A percentile compares a stretch with the other conserved stretches of the same genome.
These are phyloP conservation scores for Glaucomys volans DNA, from an alignment of 2,113 vertebrate species.

Conservation along the genomic window DNA sequence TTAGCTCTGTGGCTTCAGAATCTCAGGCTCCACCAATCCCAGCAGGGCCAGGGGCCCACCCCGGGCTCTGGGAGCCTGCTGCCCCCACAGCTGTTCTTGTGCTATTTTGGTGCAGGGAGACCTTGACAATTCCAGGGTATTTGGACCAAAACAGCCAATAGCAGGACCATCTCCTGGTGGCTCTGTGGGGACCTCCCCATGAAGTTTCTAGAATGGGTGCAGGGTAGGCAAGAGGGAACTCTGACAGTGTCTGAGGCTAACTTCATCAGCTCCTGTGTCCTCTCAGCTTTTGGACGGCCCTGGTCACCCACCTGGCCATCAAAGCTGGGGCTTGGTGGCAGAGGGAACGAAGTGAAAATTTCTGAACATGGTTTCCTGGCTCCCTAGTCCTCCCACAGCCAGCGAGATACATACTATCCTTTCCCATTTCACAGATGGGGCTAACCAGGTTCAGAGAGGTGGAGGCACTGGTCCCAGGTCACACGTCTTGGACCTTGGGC, in stretches of 20 bases:
- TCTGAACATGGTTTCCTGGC: not conserved
- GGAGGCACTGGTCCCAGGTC: not conserved
- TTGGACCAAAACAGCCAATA: slow-evolving; percentile 57
- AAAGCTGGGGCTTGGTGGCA: not conserved
- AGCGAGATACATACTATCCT: not conserved
- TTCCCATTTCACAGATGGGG: not conserved
- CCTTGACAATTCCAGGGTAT: slow-evolving; percentile 46
- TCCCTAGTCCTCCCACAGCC: not conserved
- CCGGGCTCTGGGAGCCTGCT: slow-evolving; percentile 4
- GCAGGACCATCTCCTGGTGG: not conserved
- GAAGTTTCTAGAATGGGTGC: not conserved
- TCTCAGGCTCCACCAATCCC: not conserved
- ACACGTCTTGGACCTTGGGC: not conserved
- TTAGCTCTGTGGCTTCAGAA: slow-evolving; percentile 49
- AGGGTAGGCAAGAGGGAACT: not conserved
- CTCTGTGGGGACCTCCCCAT: not conserved
- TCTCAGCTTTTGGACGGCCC: not conserved
- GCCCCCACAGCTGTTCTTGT: slow-evolving; percentile 62
- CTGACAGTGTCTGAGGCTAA: not conserved
- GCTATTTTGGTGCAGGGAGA: slow-evolving; percentile 71
- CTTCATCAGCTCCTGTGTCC: too few species aligned
- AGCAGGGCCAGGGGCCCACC: not conserved
- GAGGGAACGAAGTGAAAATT: not conserved
- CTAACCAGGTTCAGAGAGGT: not conserved
- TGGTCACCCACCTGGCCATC: not conserved